Percentiles rank a stretch among this genome's conserved stretches.
These are phyloP conservation scores for Cancer borealis DNA, from an alignment of 2,888 invertebrate species.

Conservation along the genomic window DNA sequence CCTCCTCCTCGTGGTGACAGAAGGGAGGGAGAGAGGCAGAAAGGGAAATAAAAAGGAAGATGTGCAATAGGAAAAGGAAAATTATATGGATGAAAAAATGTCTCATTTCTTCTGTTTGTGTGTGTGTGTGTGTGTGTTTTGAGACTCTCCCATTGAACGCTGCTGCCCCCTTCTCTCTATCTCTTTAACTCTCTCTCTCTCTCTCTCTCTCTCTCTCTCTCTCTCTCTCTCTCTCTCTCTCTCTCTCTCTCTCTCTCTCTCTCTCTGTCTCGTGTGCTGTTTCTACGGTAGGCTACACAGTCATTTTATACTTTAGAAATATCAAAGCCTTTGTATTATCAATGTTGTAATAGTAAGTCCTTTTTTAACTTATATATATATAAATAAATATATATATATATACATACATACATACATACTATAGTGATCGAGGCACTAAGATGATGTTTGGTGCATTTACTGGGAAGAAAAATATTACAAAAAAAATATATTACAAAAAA, in stretches of 20 bases:
- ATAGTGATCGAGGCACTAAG: constrained; percentile 28
- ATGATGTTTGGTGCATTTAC: background rate
- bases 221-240: constrained; percentile 20
- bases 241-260: constrained; percentile 20
- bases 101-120: no score
- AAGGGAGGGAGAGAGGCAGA: background rate
- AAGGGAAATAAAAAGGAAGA: no score
- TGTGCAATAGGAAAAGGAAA: no score
- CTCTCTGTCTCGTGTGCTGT: constrained; percentile 46
- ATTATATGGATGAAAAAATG: no score
- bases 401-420: background rate
- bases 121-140: no score
- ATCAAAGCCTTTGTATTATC: constrained; percentile 74
- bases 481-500: background rate
- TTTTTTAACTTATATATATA: constrained; percentile 72
- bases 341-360: constrained; percentile 72
- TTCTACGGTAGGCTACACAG: constrained; percentile 48
- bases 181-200: background rate
- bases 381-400: no score
- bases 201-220: background rate
- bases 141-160: no score
- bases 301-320: constrained; percentile 75
- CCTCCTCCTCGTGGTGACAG: no score
- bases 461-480: background rate
- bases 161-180: no score